Evolutionary conservation across 1,140 invertebrate genomes (phyloP), one percentile per base, ranked within the genome.

Genomic region (Hypothenemus hampei): DNA sequence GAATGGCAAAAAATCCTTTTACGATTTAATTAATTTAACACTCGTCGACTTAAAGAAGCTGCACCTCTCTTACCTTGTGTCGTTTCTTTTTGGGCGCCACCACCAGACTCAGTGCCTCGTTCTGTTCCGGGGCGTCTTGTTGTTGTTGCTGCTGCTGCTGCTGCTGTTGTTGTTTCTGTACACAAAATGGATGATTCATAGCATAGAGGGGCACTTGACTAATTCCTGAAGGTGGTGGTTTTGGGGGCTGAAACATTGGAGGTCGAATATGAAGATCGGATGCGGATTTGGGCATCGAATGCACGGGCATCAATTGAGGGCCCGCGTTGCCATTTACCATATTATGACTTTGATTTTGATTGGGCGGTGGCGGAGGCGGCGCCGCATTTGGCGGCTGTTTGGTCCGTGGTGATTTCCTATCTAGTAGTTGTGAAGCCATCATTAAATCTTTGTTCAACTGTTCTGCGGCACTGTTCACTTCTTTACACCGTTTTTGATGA

Each of bases 21-120:
- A n/a, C n/a, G 40, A 15, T 36, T 57, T 57, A 57, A 43, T 57
- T 57, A 43, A n/a, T n/a, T 47, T 43, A 49, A 49, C 8, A 39
- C 8, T 57, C 36, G 22, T 57, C 19, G 19, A 46, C 16, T 29
- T 3, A 1, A 2, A 2, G 23, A 3, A 26, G 13, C 40, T 11
- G 19, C 11, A 43, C 22, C 40, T 43, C 22, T 39, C 29, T 40
- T 50, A 57, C 54, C 84, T 97, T 97, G 70, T 97, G 93, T 15
- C 93, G 79, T 76, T 96, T 97, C 77, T 93, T 94, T 74, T 96
- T 96, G 0, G 91, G 90, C 19, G 89, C 87, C 55, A 97, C 91
- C 19, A 97, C 91, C 58, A 97, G 79, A 64, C 91, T 91, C 8
- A 97, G 80, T 0, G 93, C 89, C 72, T 97, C 93, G 67, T 93